Percentiles rank a stretch among this genome's conserved stretches.
phyloP scores from a whole-genome alignment of 2,113 vertebrate species.

The Halcyon malimbica region DNA sequence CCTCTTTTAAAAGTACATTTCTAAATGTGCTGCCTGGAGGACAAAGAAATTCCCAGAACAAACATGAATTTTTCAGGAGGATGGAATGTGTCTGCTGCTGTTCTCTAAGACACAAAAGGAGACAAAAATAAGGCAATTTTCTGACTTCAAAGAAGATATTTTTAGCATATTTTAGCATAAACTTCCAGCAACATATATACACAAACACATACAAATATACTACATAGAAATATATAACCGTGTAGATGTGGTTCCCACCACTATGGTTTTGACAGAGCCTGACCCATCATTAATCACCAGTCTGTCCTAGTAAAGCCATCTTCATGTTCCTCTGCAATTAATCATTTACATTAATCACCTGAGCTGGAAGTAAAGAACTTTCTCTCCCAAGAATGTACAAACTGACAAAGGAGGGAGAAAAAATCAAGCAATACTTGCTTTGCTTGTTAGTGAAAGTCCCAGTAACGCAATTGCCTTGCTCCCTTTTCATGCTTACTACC shows the following conservation, averaged over 20 bases:
- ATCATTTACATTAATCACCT: background rate
- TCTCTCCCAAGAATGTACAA: background rate
- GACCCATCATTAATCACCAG: background rate
- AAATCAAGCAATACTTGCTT: background rate
- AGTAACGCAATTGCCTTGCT: background rate
- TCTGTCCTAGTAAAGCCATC: background rate
- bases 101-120: constrained; percentile 29
- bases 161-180: constrained; percentile 1
- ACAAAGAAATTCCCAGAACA: constrained; percentile 48
- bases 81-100: constrained; percentile 7
- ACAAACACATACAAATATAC: background rate
- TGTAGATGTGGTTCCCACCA: background rate
- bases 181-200: background rate
- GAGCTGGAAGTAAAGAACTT: background rate
- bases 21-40: constrained; percentile 36
- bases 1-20: constrained; percentile 22
- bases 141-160: constrained; percentile 6
- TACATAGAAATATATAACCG: background rate
- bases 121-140: constrained; percentile 26
- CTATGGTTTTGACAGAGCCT: background rate
- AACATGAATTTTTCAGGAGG: constrained; percentile 56
- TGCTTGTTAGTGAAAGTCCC: background rate
- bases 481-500: background rate
- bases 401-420: background rate
- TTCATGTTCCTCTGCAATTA: background rate